Conservation (phyloP, 2,888 invertebrate species). For the Acronicta aceris region DNA sequence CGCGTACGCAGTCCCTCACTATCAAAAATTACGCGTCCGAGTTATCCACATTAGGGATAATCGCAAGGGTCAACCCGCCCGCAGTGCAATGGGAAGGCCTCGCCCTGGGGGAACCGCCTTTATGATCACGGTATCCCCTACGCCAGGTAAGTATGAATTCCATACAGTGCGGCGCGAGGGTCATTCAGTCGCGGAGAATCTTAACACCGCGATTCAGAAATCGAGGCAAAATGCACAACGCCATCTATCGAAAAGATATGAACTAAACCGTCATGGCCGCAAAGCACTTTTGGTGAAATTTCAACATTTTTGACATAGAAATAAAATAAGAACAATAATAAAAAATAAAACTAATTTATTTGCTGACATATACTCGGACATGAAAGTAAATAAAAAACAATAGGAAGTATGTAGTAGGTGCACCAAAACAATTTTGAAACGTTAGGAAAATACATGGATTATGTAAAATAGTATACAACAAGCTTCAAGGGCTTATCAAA, state of each 20-base stretch:
- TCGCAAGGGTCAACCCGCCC: conserved; percentile 13
- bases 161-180: background rate
- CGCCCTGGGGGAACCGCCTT: conserved; percentile 3
- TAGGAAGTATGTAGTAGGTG: too few relatives aligned
- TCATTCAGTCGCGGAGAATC: conserved; percentile 9
- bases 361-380: too few relatives aligned
- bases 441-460: too few relatives aligned
- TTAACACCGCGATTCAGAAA: conserved; percentile 19
- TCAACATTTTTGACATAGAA: background rate
- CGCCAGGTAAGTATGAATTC: conserved; percentile 17
- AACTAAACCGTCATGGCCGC: conserved; percentile 3
- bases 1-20: conserved; percentile 22
- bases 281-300: background rate
- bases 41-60: conserved; percentile 14
- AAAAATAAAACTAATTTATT: background rate
- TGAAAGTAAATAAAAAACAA: too few relatives aligned
- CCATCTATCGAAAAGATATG: conserved; percentile 2
- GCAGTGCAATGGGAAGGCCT: conserved; percentile 29
- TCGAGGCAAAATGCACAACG: background rate
- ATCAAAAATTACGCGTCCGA: conserved; percentile 13
- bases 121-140: conserved; percentile 25
- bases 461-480: too few relatives aligned
- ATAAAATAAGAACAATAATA: background rate
- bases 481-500: too few relatives aligned
- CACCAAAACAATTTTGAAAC: too few relatives aligned